Percentiles rank a stretch among this genome's conserved stretches.
These are phyloP conservation scores for Podarcis cretensis DNA, from an alignment of 2,113 vertebrate genomes.

Conservation along the genomic window DNA sequence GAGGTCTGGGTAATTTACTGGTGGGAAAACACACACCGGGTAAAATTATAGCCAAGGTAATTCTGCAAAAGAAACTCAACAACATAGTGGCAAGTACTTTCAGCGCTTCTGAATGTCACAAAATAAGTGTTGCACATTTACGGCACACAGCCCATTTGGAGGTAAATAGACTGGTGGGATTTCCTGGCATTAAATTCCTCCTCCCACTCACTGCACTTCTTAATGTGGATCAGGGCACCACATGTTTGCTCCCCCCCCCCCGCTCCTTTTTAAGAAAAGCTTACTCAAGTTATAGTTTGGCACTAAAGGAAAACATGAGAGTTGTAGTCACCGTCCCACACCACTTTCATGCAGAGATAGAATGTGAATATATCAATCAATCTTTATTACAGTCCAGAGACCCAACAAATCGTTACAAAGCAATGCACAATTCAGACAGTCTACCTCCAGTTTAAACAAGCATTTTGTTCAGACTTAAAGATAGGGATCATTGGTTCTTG, in stretches of 20 bases:
- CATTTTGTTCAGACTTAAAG: too few relatives aligned
- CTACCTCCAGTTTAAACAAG: too few relatives aligned
- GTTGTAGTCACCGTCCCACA: too few relatives aligned
- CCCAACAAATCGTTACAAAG: too few relatives aligned
- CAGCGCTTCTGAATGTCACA: background rate
- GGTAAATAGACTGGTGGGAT: background rate
- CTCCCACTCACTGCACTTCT: background rate
- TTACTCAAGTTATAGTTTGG: background rate
- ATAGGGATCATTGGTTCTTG: too few relatives aligned
- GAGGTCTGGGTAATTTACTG: background rate
- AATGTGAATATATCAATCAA: rapidly evolving
- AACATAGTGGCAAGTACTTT: background rate
- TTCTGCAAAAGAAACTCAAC: background rate
- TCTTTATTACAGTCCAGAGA: too few relatives aligned
- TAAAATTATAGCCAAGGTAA: background rate
- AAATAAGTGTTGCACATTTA: background rate
- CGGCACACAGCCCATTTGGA: background rate
- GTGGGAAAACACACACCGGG: background rate
- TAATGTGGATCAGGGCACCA: background rate
- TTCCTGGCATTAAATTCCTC: background rate
- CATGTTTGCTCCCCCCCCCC: background rate
- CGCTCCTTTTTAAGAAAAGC: background rate
- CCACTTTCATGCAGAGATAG: background rate
- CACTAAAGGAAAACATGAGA: background rate
- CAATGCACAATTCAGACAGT: too few relatives aligned